Conservation (phyloP, 2,113 vertebrate species). For the Amphilophus citrinellus region DNA sequence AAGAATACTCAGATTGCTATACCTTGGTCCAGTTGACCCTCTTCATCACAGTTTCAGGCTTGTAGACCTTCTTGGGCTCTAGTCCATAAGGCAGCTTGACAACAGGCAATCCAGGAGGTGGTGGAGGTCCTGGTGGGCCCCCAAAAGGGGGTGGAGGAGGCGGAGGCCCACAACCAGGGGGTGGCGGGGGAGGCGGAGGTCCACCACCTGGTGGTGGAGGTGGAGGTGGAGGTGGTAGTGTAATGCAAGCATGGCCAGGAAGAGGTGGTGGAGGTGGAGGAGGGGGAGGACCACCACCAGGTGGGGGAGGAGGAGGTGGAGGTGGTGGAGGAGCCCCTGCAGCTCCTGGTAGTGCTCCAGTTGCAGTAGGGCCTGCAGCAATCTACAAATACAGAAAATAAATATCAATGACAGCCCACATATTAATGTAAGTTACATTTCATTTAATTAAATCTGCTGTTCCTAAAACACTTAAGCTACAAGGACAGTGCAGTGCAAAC, state of each 20-base stretch:
- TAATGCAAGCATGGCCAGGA: slow-evolving; percentile 56
- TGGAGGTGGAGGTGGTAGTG: slow-evolving; percentile 63
- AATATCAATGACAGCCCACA: slow-evolving; percentile 1
- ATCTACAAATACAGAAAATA: slow-evolving; percentile 65
- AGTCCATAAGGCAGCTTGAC: slow-evolving; percentile 91
- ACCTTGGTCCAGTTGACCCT: slow-evolving; percentile 99
- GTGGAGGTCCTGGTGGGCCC: slow-evolving; percentile 65
- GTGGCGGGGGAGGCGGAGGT: slow-evolving; percentile 80
- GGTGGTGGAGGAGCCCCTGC: slow-evolving; percentile 65
- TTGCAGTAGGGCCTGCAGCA: slow-evolving; percentile 57
- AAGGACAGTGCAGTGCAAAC: not conserved
- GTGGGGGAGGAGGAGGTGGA: slow-evolving; percentile 73
- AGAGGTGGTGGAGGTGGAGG: slow-evolving; percentile 75
- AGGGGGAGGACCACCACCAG: slow-evolving; percentile 68
- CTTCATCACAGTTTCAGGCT: slow-evolving; percentile 91
- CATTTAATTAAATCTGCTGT: not conserved
- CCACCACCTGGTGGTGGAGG: slow-evolving; percentile 74
- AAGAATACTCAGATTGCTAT: slow-evolving; percentile 38
- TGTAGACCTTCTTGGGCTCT: slow-evolving; percentile 91
- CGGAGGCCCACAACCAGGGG: slow-evolving; percentile 75
- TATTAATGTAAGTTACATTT: fast-evolving
- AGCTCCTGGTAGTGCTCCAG: slow-evolving; percentile 58
- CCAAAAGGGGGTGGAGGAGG: slow-evolving; percentile 81
- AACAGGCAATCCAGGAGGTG: slow-evolving; percentile 77
- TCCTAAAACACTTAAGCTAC: not conserved